phyloP scores from a whole-genome alignment of 2,797 vertebrate genomes.

The Phrynocephalus vlangalii region DNA sequence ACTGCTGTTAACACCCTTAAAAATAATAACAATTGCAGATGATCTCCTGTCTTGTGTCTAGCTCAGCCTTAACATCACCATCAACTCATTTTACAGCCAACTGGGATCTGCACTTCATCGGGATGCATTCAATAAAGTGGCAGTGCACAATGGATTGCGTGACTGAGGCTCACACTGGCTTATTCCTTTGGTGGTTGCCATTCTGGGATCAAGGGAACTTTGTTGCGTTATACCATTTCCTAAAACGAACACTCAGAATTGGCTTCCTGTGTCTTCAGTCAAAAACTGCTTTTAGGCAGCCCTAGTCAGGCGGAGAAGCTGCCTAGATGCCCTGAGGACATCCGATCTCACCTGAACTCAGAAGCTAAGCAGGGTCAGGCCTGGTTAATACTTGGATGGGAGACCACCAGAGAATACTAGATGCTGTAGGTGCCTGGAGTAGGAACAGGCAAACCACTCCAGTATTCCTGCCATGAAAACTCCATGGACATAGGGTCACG shows the following conservation, averaged over 20 bases:
- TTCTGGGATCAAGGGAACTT: not conserved
- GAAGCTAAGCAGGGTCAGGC: too few species aligned
- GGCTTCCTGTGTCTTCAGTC: not conserved
- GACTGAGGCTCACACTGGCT: not conserved
- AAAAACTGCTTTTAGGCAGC: not conserved
- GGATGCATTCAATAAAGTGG: constrained; percentile 1
- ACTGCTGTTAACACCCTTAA: not conserved
- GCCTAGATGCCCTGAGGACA: too few species aligned
- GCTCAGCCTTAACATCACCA: not conserved
- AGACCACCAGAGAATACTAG: too few species aligned
- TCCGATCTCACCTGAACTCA: too few species aligned
- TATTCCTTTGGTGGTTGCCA: not conserved
- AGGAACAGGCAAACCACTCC: too few species aligned
- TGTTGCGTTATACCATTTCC: not conserved
- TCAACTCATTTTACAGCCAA: not conserved
- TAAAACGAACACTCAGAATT: not conserved
- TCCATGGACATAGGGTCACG: too few species aligned
- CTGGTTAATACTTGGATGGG: too few species aligned
- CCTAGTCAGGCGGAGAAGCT: too few species aligned
- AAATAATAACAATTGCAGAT: not conserved
- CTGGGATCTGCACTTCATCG: not conserved
- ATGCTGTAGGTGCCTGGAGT: too few species aligned
- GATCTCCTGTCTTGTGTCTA: not conserved
- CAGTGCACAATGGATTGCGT: not conserved
- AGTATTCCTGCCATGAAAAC: not conserved